A percentile compares a stretch with the other conserved stretches of the same genome.
These are phyloP conservation scores for Delia radicum DNA, from an alignment of 1,140 invertebrate species.

Conservation along the genomic window DNA sequence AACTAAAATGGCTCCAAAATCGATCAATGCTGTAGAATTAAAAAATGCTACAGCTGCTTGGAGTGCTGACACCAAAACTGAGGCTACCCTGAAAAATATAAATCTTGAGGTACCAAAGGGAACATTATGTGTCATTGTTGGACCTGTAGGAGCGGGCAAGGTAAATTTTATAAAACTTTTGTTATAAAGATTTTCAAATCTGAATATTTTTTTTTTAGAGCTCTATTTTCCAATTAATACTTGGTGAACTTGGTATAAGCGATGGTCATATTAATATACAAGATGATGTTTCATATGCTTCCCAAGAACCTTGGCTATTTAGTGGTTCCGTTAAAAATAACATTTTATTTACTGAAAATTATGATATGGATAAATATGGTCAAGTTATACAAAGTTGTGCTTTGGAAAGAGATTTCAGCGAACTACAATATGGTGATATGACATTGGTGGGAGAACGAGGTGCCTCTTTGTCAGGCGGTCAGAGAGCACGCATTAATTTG, in stretches of 20 bases:
- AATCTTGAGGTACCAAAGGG: slow-evolving; percentile 56
- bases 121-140: slow-evolving; percentile 68
- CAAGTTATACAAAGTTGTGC: slow-evolving; percentile 63
- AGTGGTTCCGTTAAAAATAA: slow-evolving; percentile 69
- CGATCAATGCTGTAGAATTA: slow-evolving; percentile 25
- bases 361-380: slow-evolving; percentile 63
- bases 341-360: slow-evolving; percentile 75
- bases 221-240: slow-evolving; percentile 67
- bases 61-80: slow-evolving; percentile 34
- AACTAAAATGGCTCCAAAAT: background rate
- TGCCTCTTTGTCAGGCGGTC: slow-evolving; percentile 71
- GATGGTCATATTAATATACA: slow-evolving; percentile 64
- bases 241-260: slow-evolving; percentile 68
- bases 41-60: slow-evolving; percentile 36
- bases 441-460: slow-evolving; percentile 82
- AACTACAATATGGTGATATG: slow-evolving; percentile 65
- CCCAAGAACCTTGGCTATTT: slow-evolving; percentile 75
- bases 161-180: background rate
- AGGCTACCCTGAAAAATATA: slow-evolving; percentile 57
- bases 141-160: slow-evolving; percentile 81
- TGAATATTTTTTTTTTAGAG: slow-evolving; percentile 50
- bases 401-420: slow-evolving; percentile 62
- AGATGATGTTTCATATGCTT: slow-evolving; percentile 76
- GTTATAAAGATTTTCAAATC: background rate
- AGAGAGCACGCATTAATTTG: slow-evolving; percentile 74